Base-by-base conservation (phyloP, 2,113 vertebrate species). In the Alectura lathami region DNA sequence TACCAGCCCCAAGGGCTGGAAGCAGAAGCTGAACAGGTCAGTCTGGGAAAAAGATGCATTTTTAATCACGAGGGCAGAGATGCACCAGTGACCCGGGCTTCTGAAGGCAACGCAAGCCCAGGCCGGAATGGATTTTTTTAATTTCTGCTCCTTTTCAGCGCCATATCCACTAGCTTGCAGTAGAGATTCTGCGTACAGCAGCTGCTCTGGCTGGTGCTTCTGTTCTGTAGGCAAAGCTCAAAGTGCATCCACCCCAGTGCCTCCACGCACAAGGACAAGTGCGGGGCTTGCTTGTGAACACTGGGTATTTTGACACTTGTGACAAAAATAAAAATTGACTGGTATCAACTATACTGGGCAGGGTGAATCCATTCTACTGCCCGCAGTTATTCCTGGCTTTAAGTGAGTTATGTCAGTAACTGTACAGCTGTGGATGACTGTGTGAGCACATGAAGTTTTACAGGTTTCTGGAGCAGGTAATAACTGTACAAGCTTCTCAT, bases 201-300 rank as follows among this genome's bases (percentile, higher is more conserved):
- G 66, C 14, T 17, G 56, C 64, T 67, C 30, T 5, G 1, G 75
- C 56, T 0, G 3, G 47, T 29, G 56, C 24, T 42, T 8, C 22
- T 30, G 47, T 17, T 27, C 42, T 1, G 22, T 1, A 17, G 47
- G n/a, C 47, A 38, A 26, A 72, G 38, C 66, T 17, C 34, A 5
- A 3, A 0, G 15, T 2, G 29, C 16, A 2, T 3, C 36, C 27
- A 4, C 9, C 30, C 60, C 1, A 1, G 6, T 7, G 11, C 5
- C n/a, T 16, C 67, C 66, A 17, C 38, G 11, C 1, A 1, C 0
- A 7, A 21, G 32, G 54, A 20, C 3, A 18, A 21, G 30, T 48
- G 30, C 22, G 63, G 45, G 36, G 29, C 29, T 50, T 7, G 11
- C 11, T 3, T 3, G 12, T 22, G 11, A 45, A 14, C 32, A 1